Conservation (phyloP, 2,797 vertebrate species). For the Sorex maritimensis region DNA sequence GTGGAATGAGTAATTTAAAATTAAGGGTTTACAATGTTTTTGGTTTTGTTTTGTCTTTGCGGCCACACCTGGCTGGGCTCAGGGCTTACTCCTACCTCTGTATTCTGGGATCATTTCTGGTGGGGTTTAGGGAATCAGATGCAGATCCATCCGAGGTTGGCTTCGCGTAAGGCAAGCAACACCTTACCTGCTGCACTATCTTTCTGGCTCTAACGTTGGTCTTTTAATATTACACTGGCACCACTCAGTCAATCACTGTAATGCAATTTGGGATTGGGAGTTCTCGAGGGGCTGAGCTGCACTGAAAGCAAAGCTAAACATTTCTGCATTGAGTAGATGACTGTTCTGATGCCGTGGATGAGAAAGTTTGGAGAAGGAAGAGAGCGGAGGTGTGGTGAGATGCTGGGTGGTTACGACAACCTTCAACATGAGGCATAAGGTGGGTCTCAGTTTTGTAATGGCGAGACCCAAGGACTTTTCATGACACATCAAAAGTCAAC, state of each 20-base stretch:
- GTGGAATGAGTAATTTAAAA: slow-evolving; percentile 4
- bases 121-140: no score
- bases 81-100: no score
- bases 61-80: no score
- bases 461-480: not conserved
- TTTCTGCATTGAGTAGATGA: not conserved
- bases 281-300: not conserved
- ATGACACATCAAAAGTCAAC: no score
- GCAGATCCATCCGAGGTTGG: no score
- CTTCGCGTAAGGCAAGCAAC: no score
- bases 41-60: no score
- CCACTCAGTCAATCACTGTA: not conserved
- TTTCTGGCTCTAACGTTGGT: no score
- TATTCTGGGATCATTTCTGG: no score
- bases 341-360: not conserved
- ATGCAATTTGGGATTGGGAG: not conserved
- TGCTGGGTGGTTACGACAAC: not conserved
- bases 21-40: not conserved
- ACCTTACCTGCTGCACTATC: no score
- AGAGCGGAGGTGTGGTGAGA: not conserved
- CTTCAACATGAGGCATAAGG: not conserved
- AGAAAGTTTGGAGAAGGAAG: not conserved
- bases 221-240: not conserved
- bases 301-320: not conserved
- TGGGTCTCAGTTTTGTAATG: not conserved